Evolutionary conservation across 2,888 invertebrate species (phyloP), one percentile per base, ranked within the genome.

Genomic region (Eristalis intricaria): DNA sequence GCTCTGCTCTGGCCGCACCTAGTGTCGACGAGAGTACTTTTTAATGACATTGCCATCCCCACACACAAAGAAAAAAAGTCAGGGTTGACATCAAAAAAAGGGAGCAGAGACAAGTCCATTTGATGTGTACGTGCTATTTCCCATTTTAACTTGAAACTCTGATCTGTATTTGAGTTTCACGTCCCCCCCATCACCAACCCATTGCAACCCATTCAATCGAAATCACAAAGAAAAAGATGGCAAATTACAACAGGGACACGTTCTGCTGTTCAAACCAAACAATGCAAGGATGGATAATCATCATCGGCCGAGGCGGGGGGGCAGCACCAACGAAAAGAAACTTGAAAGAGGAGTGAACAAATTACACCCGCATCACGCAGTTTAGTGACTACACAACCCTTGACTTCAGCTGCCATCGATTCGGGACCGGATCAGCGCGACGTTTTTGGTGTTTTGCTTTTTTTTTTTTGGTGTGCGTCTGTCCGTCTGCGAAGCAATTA

Each of bases 191-290:
- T 5, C 32, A 32, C 7, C 32, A 0, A 10, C 32, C 60, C 73
- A 65, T 35, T 56, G 38, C 66, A 68, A 87, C 79, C 50, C 87
- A 80, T 87, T 87, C 84, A 84, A 84, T 87, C 64, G 87, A 84
- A 87, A 84, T 76, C 79, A 87, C 87, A 87, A 87, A 87, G 87
- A 84, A 84, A 83, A 87, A 87, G 87, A 87, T 87, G 87, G 87
- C 87, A 87, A 87, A 87, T 87, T 87, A 87, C 87, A 87, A 71
- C 79, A 73, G 65, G 84, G 80, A 84, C 87, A 87, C 87, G 87
- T 87, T 79, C 71, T 68, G 75, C 65, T 79, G 80, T 80, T 87
- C 68, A 76, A 76, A 80, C 64, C 76, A 84, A 79, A 87, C 84
- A 84, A 84, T 84, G 76, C 63, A 63, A 73, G 4, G 7, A 4